A percentile compares a stretch with the other conserved stretches of the same genome.
These are phyloP conservation scores for Caenorhabditis auriculariae DNA, from an alignment of 2,888 invertebrate species.

Conservation along the genomic window DNA sequence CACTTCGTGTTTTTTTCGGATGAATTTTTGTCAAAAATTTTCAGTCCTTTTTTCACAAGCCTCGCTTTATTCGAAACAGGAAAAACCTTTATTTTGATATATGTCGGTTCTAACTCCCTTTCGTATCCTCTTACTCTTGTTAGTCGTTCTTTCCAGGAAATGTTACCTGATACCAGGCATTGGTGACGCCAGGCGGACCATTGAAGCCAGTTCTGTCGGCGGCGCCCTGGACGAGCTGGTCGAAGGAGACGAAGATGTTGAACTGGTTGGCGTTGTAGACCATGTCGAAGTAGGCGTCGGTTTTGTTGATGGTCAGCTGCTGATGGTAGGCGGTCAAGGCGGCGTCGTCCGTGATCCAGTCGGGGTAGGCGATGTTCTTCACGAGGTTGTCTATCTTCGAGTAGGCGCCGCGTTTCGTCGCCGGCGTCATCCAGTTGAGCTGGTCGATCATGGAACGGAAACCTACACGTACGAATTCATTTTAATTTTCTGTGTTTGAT, in stretches of 20 bases:
- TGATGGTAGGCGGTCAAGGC: conserved; percentile 41
- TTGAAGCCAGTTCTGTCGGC: conserved; percentile 35
- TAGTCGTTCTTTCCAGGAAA: not conserved
- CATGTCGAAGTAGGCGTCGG: conserved; percentile 28
- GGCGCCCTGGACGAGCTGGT: conserved; percentile 24
- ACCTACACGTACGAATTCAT: no score
- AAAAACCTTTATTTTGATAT: not conserved
- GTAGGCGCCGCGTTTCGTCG: conserved; percentile 52
- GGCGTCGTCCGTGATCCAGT: conserved; percentile 45
- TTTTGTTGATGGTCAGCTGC: conserved; percentile 20
- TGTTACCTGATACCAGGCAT: conserved; percentile 44
- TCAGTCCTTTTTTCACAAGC: not conserved
- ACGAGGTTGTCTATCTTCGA: conserved; percentile 53
- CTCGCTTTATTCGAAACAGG: no score
- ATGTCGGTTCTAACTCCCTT: not conserved
- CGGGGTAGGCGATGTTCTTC: conserved; percentile 56
- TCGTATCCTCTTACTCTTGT: not conserved
- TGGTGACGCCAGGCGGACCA: conserved; percentile 43
- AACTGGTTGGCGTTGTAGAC: conserved; percentile 20
- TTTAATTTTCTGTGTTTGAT: no score
- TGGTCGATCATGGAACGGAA: conserved; percentile 57
- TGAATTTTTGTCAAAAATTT: not conserved
- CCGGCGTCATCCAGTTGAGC: conserved; percentile 52
- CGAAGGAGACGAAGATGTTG: conserved; percentile 23
- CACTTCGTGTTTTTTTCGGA: no score